Conservation (phyloP, 92 coral and sea anemone genomes). For the Epizoanthus fatuus region DNA sequence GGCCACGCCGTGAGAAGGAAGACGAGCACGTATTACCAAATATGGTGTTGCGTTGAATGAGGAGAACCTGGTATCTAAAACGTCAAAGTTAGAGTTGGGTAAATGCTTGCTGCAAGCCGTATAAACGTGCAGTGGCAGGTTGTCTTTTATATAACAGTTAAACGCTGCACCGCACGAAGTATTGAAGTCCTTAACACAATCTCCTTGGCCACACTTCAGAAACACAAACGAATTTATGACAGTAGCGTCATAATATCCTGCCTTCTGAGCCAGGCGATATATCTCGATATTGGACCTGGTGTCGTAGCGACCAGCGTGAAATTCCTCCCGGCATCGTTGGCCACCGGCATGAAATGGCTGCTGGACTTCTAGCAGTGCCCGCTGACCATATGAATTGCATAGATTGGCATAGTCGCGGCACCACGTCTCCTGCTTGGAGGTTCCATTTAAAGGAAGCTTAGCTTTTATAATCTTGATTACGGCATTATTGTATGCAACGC, state of each 20-base stretch:
- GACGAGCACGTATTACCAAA: constrained; percentile 57
- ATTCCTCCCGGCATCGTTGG: too few species aligned
- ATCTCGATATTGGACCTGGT: background rate
- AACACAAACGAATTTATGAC: constrained; percentile 34
- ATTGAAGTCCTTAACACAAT: too few species aligned
- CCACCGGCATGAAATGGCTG: too few species aligned
- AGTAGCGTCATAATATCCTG: constrained; percentile 35
- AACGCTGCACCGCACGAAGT: too few species aligned
- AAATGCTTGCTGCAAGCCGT: constrained; percentile 33
- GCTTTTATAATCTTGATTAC: constrained; percentile 25
- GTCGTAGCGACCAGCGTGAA: too few species aligned
- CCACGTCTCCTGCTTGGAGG: constrained; percentile 29
- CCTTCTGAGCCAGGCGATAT: constrained; percentile 6
- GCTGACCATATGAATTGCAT: constrained; percentile 25
- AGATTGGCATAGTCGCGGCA: constrained; percentile 34
- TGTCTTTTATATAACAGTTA: too few species aligned
- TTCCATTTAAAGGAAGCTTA: constrained; percentile 1
- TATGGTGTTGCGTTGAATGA: constrained; percentile 22
- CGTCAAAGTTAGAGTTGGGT: constrained; percentile 59
- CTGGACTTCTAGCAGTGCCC: constrained; percentile 9
- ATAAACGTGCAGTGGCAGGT: constrained; percentile 26
- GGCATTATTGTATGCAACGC: constrained; percentile 11
- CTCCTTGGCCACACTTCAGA: background rate
- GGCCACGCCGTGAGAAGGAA: constrained; percentile 59
- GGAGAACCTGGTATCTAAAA: constrained; percentile 36